Percentiles rank a stretch among this genome's conserved stretches.
Conservation (phyloP, 2,113 vertebrate species). For the Miniopterus natalensis region DNA sequence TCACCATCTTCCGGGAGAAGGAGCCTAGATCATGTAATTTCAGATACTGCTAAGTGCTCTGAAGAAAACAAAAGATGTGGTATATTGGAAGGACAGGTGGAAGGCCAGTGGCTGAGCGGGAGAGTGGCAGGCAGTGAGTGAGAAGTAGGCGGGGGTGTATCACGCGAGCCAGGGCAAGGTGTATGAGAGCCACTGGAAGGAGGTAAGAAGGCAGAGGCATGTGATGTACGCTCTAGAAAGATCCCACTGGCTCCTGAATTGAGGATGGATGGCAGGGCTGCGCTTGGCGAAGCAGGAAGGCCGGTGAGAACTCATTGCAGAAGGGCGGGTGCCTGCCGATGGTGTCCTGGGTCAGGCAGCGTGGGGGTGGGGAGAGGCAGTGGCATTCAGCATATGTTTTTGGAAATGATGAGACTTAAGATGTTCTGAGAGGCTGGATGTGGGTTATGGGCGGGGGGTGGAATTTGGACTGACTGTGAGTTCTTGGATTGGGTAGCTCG, state of each 20-base stretch:
- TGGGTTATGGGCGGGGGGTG: no score
- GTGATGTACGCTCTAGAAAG: not conserved
- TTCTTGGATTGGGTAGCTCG: not conserved
- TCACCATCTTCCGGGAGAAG: not conserved
- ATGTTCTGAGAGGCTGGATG: not conserved
- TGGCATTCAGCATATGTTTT: accelerated
- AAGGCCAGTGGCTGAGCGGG: not conserved
- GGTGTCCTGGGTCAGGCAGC: not conserved
- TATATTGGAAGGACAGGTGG: not conserved
- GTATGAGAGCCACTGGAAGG: not conserved
- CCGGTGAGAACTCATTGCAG: not conserved
- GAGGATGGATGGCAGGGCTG: not conserved
- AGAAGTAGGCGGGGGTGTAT: not conserved
- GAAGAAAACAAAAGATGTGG: not conserved
- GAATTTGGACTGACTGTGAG: no score
- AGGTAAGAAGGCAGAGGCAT: not conserved
- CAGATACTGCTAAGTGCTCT: not conserved
- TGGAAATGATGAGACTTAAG: not conserved
- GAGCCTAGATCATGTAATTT: not conserved
- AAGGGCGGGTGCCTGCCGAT: not conserved
- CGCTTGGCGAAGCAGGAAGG: no score
- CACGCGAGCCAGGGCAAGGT: no score
- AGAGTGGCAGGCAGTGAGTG: accelerated
- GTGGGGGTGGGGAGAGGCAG: not conserved
- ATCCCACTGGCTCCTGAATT: not conserved